These are phyloP conservation scores for Unio delphinus DNA, from an alignment of 2,888 invertebrate species.

Conservation along the genomic window DNA sequence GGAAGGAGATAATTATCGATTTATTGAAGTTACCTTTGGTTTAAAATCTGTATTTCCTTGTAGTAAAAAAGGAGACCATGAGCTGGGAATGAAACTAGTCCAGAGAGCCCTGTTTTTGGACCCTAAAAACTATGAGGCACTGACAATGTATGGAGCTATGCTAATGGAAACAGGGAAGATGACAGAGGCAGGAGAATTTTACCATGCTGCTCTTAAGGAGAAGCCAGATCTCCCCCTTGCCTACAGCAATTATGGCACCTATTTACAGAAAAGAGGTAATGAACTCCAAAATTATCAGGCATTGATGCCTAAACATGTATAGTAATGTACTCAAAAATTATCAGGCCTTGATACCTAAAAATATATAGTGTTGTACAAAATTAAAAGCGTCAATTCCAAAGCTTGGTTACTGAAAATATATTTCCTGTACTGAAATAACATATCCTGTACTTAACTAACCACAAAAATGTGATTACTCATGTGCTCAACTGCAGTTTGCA, in stretches of 20 bases:
- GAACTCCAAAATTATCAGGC: neutral
- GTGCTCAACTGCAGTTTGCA: too few species aligned
- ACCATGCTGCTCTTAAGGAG: conserved; percentile 30
- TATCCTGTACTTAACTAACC: too few species aligned
- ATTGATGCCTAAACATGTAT: neutral
- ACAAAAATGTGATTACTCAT: too few species aligned
- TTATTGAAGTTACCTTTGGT: too few species aligned
- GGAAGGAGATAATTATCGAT: too few species aligned
- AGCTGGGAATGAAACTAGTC: conserved; percentile 83
- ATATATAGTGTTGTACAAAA: too few species aligned
- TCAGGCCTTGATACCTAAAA: too few species aligned
- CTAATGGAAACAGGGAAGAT: conserved; percentile 29
- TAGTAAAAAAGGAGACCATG: conserved; percentile 77
- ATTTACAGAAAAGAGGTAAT: conserved; percentile 63
- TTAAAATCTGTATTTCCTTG: too few species aligned
- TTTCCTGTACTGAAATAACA: too few species aligned
- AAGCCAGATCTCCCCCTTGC: conserved; percentile 59
- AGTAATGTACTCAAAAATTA: too few species aligned
- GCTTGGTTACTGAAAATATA: too few species aligned
- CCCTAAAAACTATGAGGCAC: conserved; percentile 36
- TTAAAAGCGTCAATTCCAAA: too few species aligned
- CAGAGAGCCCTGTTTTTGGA: conserved; percentile 73
- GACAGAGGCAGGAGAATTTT: conserved; percentile 37
- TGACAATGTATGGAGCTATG: conserved; percentile 40
- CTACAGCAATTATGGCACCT: conserved; percentile 65